Evolutionary conservation across 2,888 invertebrate genomes (phyloP).

Genomic region (Ophion slaviceki): DNA sequence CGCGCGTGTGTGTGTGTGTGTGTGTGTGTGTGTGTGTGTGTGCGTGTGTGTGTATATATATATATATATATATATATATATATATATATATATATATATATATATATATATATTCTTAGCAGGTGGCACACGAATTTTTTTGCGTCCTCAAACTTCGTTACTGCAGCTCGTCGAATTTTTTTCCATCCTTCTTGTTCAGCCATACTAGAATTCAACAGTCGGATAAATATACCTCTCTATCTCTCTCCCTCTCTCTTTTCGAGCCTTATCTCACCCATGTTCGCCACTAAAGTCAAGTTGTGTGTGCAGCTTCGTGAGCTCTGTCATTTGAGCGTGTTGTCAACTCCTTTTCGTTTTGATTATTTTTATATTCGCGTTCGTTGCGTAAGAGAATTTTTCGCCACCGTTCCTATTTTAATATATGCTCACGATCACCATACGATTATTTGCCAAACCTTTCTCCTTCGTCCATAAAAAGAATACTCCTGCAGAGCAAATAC

Average conservation of each 20-base stretch:
- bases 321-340: too few species aligned
- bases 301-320: not conserved
- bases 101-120: slow-evolving; percentile 16
- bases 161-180: not conserved
- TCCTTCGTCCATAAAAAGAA: not conserved
- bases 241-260: not conserved
- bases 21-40: too few species aligned
- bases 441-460: too few species aligned
- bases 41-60: too few species aligned
- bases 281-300: not conserved
- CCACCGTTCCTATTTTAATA: too few species aligned
- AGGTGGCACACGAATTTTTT: slow-evolving; percentile 49
- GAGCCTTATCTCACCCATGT: not conserved
- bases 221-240: slow-evolving; percentile 8
- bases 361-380: not conserved
- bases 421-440: too few species aligned
- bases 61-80: too few species aligned
- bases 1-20: too few species aligned
- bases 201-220: not conserved
- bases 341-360: not conserved
- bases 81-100: too few species aligned
- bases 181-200: not conserved
- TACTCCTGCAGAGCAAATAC: not conserved
- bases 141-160: not conserved
- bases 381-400: too few species aligned